These are phyloP conservation scores for Strongylocentrotus purpuratus DNA, from an alignment of 35 echinoderm and acorn worm species.

Conservation along the genomic window DNA sequence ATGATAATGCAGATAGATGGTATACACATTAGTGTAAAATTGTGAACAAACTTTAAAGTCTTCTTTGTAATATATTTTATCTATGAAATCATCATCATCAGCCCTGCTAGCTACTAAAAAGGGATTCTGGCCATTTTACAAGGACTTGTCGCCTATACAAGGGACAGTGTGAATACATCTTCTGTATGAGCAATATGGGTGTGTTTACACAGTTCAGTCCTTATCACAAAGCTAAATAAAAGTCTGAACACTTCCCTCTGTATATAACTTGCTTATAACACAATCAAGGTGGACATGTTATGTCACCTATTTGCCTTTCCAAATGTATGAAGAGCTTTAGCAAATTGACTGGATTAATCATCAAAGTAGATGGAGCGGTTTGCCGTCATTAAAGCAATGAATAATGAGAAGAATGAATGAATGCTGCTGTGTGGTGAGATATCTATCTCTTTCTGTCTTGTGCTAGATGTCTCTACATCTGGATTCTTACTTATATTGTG, in stretches of 20 bases:
- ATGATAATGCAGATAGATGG: too few relatives aligned
- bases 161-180: too few relatives aligned
- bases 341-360: conserved; percentile 13
- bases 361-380: neutral
- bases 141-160: too few relatives aligned
- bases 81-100: neutral
- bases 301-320: neutral
- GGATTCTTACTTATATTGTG: neutral
- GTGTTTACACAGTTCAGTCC: neutral
- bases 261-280: neutral
- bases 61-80: too few relatives aligned
- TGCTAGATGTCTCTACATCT: neutral
- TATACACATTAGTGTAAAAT: too few relatives aligned
- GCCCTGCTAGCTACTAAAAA: neutral
- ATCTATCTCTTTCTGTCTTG: neutral
- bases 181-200: too few relatives aligned
- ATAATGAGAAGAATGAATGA: neutral
- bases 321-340: neutral
- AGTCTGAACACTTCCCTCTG: neutral
- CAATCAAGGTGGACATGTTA: neutral
- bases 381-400: neutral
- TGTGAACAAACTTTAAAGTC: too few relatives aligned
- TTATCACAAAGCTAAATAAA: neutral
- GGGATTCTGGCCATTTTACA: too few relatives aligned
- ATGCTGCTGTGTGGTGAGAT: neutral